Evolutionary conservation across 2,888 invertebrate genomes (phyloP).

Genomic region (Bedellia somnulentella): DNA sequence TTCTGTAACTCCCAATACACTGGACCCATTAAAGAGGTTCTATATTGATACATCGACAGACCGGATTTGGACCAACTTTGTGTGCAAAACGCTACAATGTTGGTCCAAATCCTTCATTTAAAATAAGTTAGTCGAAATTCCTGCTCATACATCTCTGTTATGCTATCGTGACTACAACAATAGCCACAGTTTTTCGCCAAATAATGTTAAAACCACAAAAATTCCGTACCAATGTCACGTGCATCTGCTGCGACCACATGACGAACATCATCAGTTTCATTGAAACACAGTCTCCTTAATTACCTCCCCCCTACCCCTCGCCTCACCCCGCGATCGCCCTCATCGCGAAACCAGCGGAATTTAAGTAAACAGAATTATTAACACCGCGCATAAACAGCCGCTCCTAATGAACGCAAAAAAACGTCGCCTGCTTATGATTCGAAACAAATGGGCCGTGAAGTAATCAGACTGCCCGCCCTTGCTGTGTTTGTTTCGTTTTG

Average conservation of each 20-base stretch:
- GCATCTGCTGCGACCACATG: not conserved
- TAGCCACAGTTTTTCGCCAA: not conserved
- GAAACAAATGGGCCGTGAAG: not conserved
- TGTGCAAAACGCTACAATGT: too few species aligned
- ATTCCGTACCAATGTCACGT: not conserved
- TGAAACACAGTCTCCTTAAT: too few species aligned
- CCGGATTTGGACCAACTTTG: too few species aligned
- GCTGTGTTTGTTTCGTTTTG: not conserved
- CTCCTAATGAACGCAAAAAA: slow-evolving; percentile 13
- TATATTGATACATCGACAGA: too few species aligned
- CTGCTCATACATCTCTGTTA: not conserved
- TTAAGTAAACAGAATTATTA: slow-evolving; percentile 18
- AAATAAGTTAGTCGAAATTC: too few species aligned
- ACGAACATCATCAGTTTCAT: too few species aligned
- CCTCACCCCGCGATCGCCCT: not conserved
- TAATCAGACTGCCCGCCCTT: not conserved
- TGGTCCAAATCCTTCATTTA: too few species aligned
- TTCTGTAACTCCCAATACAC: too few species aligned
- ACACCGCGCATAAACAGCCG: slow-evolving; percentile 16
- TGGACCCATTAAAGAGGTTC: too few species aligned
- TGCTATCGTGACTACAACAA: not conserved
- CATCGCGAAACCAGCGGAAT: slow-evolving; percentile 15
- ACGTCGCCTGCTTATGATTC: not conserved
- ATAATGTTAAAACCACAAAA: not conserved
- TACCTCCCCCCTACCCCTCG: not conserved